Conservation (phyloP, 2,113 vertebrate genomes). For the Gymnorhina tibicen region DNA sequence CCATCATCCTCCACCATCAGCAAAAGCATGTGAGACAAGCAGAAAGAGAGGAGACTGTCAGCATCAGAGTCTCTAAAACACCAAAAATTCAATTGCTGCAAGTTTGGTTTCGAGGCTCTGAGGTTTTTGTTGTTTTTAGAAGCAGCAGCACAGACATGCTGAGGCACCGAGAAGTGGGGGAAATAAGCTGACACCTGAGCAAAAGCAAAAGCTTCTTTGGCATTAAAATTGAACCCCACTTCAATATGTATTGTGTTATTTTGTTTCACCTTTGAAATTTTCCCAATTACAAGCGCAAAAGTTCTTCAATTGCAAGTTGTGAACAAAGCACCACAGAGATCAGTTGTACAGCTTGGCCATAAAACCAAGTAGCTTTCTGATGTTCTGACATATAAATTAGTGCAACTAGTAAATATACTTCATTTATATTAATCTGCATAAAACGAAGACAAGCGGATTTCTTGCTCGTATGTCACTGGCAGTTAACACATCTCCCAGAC, state of each 20-base stretch:
- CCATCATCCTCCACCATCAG: background rate
- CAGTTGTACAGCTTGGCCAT: background rate
- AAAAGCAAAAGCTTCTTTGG: slow-evolving; percentile 28
- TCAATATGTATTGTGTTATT: background rate
- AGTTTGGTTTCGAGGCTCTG: background rate
- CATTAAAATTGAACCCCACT: background rate
- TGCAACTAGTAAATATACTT: background rate
- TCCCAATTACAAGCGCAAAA: background rate
- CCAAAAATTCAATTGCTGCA: background rate
- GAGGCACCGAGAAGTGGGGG: background rate
- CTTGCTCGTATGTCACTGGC: background rate
- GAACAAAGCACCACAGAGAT: background rate
- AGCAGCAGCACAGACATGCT: background rate
- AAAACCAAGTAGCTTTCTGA: background rate
- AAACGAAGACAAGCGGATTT: background rate
- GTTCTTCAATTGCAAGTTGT: background rate
- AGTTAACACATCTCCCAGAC: background rate
- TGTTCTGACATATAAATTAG: background rate
- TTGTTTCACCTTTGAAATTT: background rate
- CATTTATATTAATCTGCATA: background rate
- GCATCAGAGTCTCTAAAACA: background rate
- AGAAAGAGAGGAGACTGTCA: background rate
- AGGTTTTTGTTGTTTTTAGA: background rate
- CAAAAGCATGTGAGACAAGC: background rate
- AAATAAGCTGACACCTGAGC: slow-evolving; percentile 1